These are phyloP conservation scores for Pitta sordida DNA, from an alignment of 2,113 vertebrate species.

Conservation along the genomic window DNA sequence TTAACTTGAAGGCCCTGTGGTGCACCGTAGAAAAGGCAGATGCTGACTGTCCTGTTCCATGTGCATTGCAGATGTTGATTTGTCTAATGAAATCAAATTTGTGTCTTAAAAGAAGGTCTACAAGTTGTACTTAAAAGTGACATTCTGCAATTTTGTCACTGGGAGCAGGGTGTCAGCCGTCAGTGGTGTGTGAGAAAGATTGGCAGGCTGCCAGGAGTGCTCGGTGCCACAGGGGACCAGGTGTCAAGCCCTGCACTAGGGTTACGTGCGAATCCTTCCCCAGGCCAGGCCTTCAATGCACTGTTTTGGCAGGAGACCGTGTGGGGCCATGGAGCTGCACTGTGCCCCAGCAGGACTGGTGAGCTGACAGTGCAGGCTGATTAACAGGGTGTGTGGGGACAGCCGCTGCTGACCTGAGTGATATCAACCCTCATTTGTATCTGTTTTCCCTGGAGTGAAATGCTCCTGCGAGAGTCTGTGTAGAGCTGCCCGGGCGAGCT, in stretches of 20 bases:
- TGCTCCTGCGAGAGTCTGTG: not conserved
- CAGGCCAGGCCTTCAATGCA: not conserved
- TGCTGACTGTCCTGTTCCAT: accelerated
- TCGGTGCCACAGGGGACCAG: not conserved
- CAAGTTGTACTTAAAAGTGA: not conserved
- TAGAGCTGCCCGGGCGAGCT: not conserved
- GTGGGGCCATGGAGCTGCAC: accelerated
- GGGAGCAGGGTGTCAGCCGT: not conserved
- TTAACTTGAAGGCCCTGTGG: not conserved
- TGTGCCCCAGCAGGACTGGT: not conserved
- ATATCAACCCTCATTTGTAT: accelerated
- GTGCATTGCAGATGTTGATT: not conserved
- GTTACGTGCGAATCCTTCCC: not conserved
- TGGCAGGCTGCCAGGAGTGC: not conserved
- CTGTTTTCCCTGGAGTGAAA: not conserved
- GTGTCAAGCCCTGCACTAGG: not conserved
- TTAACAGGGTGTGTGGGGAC: not conserved
- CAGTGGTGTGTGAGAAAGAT: not conserved
- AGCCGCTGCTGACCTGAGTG: not conserved
- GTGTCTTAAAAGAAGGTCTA: not conserved
- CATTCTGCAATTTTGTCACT: not conserved
- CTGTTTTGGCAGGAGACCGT: not conserved
- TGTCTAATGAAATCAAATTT: not conserved
- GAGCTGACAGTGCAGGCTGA: not conserved
- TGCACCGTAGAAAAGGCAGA: not conserved